Evolutionary conservation across 64 coral and sea anemone genomes (phyloP).

Genomic region (Pocillopora damicornis): DNA sequence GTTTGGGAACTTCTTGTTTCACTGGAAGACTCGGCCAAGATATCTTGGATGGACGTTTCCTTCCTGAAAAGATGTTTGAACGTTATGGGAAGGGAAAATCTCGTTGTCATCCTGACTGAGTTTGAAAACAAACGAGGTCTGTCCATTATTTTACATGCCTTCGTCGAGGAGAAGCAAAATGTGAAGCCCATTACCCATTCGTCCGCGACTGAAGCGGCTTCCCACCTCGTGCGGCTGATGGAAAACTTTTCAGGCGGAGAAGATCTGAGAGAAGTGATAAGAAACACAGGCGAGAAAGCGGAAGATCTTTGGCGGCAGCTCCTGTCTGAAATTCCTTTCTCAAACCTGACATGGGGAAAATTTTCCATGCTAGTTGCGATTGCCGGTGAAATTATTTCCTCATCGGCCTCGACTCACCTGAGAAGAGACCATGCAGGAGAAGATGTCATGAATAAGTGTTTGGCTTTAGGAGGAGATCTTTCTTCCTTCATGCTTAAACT

Average conservation of each 20-base stretch:
- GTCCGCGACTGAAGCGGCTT: background rate
- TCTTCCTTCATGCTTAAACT: too few species aligned
- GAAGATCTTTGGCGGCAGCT: background rate
- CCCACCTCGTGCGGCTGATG: background rate
- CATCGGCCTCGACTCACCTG: too few species aligned
- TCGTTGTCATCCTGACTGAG: background rate
- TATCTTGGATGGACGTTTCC: constrained; percentile 1
- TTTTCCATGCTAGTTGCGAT: background rate
- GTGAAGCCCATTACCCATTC: background rate
- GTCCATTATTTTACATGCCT: background rate
- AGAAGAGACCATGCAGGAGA: too few species aligned
- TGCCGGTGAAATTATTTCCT: background rate
- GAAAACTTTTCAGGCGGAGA: background rate
- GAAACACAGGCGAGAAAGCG: background rate
- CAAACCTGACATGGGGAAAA: background rate
- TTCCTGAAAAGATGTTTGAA: background rate
- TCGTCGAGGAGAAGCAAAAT: background rate
- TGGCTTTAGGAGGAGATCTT: too few species aligned
- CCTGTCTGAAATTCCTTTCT: background rate
- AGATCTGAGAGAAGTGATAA: background rate
- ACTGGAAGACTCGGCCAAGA: background rate
- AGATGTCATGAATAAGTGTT: too few species aligned
- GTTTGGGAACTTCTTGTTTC: background rate
- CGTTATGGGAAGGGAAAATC: background rate
- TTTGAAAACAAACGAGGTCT: background rate